Evolutionary conservation across 2,113 vertebrate genomes (phyloP), one percentile per base, ranked within the genome.

Genomic region (Gorsachius goisagi): DNA sequence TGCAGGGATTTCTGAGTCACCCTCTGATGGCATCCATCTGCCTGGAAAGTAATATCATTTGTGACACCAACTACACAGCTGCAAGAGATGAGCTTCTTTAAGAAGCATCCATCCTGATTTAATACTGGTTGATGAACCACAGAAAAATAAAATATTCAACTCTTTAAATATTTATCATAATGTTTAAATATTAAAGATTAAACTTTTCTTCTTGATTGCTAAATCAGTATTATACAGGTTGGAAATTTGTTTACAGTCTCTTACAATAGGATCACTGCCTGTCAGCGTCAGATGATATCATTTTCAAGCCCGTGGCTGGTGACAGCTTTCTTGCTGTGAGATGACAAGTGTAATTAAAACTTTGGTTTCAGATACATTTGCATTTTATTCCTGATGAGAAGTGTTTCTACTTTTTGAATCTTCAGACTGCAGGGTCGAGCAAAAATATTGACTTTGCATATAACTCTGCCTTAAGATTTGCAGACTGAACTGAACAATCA

Each of bases 301-400:
- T 83, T 93, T 94, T 82, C 80, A 87, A 89, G 88, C 83, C 49
- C 69, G 60, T 93, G 45, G n/a, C 56, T 94, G 56, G n/a, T 85
- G 83, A 90, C 85, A 95, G 67, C 23, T 89, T 86, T 92, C 78
- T 89, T 89, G 58, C 80, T 69, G 66, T 52, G 56, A 88, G 82
- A 88, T 85, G 85, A 92, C 80, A 92, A 95, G n/a, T 37, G 30
- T 73, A 97, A 97, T 95, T 96, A 95, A 92, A 96, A 91, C 32
- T 88, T 67, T 76, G 30, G 33, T 92, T 95, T 59, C 90, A 93
- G 67, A 80, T 30, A 63, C 3, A 85, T 88, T 92, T 91, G 60
- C 45, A 83, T 95, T 77, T 96, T 89, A 47, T 35, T 92, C 44
- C 23, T 45, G 39, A 32, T 64, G 52, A 50, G 78, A 92, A 88